phyloP scores from a whole-genome alignment of 2,888 invertebrate species.

The Chalcosyrphus nemorum region DNA sequence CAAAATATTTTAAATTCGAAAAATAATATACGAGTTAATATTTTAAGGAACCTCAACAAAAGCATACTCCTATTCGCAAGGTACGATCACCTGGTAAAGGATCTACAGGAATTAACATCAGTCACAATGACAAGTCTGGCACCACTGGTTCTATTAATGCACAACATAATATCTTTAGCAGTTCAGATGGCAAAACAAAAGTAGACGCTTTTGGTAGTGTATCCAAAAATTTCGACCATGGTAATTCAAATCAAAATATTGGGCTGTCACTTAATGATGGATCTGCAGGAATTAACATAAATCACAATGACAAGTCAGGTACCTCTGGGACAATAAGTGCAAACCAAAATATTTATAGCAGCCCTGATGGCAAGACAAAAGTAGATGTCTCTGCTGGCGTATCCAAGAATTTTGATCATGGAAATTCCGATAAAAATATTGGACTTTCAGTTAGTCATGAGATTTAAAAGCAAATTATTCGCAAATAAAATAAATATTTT shows the following conservation, averaged over 20 bases:
- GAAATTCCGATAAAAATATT: not conserved
- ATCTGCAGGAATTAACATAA: too few species aligned
- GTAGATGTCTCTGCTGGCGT: not conserved
- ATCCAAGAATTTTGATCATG: constrained; percentile 22
- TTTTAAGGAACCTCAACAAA: not conserved
- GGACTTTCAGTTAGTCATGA: not conserved
- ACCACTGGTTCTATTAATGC: not conserved
- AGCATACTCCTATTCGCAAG: not conserved
- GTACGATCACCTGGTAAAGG: constrained; percentile 7
- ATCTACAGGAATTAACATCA: not conserved
- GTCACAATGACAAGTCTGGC: constrained; percentile 14
- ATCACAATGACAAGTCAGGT: constrained; percentile 20
- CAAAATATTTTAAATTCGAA: not conserved
- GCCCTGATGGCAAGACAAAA: not conserved
- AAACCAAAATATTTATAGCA: constrained; percentile 6
- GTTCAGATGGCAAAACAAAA: not conserved
- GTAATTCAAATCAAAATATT: not conserved
- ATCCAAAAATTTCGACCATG: constrained; percentile 21
- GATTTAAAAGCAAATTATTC: not conserved
- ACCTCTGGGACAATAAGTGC: not conserved
- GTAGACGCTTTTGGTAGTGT: not conserved
- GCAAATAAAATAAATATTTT: not conserved
- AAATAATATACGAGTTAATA: not conserved
- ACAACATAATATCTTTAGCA: constrained; percentile 1
- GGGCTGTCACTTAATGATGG: not conserved